Conservation (phyloP, 2,113 vertebrate genomes). For the Tachysurus fulvidraco region DNA sequence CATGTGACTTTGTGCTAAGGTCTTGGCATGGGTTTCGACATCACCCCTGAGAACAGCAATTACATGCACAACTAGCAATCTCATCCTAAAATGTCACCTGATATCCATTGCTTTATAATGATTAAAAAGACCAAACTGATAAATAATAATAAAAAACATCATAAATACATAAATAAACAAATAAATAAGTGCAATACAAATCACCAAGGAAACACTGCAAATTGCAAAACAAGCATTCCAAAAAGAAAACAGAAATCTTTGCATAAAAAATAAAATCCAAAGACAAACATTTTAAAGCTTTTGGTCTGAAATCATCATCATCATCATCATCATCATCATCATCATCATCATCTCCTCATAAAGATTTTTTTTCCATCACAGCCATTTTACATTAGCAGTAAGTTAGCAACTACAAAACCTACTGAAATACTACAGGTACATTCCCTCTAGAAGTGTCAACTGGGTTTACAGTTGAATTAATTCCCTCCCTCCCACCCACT, state of each 20-base stretch:
- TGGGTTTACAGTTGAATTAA: conserved; percentile 54
- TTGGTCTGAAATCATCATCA: conserved; percentile 83
- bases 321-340: conserved; percentile 48
- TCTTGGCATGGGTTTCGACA: background rate
- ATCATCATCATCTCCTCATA: conserved; percentile 60
- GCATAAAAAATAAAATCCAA: conserved; percentile 64
- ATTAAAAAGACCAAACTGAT: conserved; percentile 59
- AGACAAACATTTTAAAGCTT: conserved; percentile 82
- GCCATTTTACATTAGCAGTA: conserved; percentile 71
- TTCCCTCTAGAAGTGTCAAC: conserved; percentile 70
- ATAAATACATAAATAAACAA: conserved; percentile 11
- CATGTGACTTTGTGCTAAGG: background rate
- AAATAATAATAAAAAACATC: conserved; percentile 59
- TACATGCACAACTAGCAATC: background rate
- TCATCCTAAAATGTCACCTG: conserved; percentile 56
- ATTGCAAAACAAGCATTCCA: conserved; percentile 49
- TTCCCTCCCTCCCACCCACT: conserved; percentile 26
- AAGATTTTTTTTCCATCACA: conserved; percentile 63
- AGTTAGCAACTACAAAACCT: conserved; percentile 71
- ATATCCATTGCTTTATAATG: conserved; percentile 67
- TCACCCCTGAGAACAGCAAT: background rate
- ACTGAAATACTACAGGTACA: conserved; percentile 73
- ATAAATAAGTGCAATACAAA: conserved; percentile 66
- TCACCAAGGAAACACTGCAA: conserved; percentile 32
- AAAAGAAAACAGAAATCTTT: conserved; percentile 71